These are phyloP conservation scores for Boleophthalmus pectinirostris DNA, from an alignment of 2,113 vertebrate genomes.

Conservation along the genomic window DNA sequence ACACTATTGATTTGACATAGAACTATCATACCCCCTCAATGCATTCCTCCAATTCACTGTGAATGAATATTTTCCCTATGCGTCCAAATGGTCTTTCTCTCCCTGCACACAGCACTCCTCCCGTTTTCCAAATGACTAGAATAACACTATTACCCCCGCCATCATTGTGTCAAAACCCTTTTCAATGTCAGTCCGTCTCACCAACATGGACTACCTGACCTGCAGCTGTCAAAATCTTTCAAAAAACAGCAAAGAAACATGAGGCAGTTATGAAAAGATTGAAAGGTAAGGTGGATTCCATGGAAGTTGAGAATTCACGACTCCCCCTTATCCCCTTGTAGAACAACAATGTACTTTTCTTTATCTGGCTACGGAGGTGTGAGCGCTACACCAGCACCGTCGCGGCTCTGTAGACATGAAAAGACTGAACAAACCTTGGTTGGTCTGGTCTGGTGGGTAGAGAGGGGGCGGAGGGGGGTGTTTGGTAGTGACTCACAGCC, in stretches of 20 bases:
- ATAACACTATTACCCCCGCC: constrained; percentile 67
- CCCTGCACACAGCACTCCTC: constrained; percentile 28
- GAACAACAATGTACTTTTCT: constrained; percentile 58
- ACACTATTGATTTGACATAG: constrained; percentile 24
- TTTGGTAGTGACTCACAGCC: constrained; percentile 28
- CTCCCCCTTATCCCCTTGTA: constrained; percentile 48
- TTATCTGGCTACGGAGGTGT: constrained; percentile 53
- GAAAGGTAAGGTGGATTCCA: constrained; percentile 59
- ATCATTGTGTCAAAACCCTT: constrained; percentile 64
- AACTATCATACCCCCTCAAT: constrained; percentile 43
- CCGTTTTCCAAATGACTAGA: constrained; percentile 63
- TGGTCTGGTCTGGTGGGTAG: neutral
- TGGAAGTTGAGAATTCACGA: constrained; percentile 48
- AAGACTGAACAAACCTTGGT: constrained; percentile 28
- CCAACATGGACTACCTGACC: constrained; percentile 46
- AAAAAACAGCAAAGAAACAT: constrained; percentile 36
- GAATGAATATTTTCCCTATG: constrained; percentile 34
- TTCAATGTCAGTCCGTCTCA: constrained; percentile 56
- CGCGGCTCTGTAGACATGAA: constrained; percentile 64
- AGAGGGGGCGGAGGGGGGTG: neutral
- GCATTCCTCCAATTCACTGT: constrained; percentile 49
- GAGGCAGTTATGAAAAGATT: constrained; percentile 30
- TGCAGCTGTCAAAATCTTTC: constrained; percentile 66
- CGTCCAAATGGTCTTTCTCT: constrained; percentile 39
- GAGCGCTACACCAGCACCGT: constrained; percentile 58